Percentiles rank a stretch among this genome's conserved stretches.
phyloP scores from a whole-genome alignment of 2,888 invertebrate genomes.

The Mechanitis messenoides region DNA sequence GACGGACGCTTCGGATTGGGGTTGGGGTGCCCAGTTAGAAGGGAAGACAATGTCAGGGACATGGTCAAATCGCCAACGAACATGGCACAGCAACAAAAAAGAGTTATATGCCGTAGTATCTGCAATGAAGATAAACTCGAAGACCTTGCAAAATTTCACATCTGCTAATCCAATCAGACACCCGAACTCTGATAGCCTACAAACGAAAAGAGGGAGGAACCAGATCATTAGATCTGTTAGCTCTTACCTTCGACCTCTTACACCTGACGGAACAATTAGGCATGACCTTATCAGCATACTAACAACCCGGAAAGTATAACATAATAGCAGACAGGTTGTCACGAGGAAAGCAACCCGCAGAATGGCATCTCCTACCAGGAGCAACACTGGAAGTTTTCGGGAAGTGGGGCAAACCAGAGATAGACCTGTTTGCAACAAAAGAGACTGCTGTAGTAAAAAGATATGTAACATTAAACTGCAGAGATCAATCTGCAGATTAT shows the following conservation, averaged over 20 bases:
- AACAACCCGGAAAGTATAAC: constrained; percentile 28
- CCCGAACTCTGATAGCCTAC: constrained; percentile 23
- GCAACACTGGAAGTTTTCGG: constrained; percentile 21
- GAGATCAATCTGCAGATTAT: constrained; percentile 12
- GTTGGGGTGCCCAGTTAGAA: constrained; percentile 31
- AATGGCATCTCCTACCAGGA: constrained; percentile 28
- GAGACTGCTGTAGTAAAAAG: constrained; percentile 19
- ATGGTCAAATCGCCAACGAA: constrained; percentile 22
- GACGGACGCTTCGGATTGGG: constrained; percentile 27
- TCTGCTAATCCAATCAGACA: constrained; percentile 22
- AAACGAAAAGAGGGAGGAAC: constrained; percentile 18
- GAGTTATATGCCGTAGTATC: constrained; percentile 30
- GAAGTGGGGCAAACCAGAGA: constrained; percentile 25
- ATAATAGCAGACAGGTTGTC: constrained; percentile 26
- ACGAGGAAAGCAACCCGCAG: constrained; percentile 16
- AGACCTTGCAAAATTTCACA: neutral
- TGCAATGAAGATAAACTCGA: constrained; percentile 14
- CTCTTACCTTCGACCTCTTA: constrained; percentile 8
- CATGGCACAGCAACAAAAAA: constrained; percentile 32
- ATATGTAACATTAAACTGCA: constrained; percentile 18
- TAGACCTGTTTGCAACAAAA: constrained; percentile 27
- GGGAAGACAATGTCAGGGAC: constrained; percentile 18
- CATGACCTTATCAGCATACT: constrained; percentile 21
- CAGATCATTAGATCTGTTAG: constrained; percentile 8
- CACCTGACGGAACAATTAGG: constrained; percentile 10